Percentiles rank a stretch among this genome's conserved stretches.
Evolutionary conservation across 2,113 vertebrate genomes (phyloP).

Genomic region (Myxocyprinus asiaticus): DNA sequence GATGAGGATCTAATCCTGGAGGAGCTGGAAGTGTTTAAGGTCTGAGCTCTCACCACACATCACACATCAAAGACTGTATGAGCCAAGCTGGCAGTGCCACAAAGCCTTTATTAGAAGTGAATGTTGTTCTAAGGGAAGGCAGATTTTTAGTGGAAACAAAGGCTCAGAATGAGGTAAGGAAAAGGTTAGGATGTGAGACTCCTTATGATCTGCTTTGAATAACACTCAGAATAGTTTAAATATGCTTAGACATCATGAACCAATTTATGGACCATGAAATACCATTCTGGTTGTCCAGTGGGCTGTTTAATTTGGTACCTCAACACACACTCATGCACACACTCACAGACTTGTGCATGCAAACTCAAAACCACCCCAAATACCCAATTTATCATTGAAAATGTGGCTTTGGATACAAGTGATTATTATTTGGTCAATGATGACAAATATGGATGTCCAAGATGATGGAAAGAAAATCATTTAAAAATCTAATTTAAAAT

Average conservation of each 20-base stretch:
- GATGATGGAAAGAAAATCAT: not conserved
- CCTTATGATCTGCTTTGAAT: conserved; percentile 6
- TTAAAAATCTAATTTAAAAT: not conserved
- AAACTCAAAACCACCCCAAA: not conserved
- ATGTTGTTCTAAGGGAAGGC: not conserved
- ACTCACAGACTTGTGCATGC: not conserved
- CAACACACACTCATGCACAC: not conserved
- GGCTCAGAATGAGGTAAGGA: conserved; percentile 4
- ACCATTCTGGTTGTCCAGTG: not conserved
- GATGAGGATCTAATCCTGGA: conserved; percentile 94
- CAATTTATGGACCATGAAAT: not conserved
- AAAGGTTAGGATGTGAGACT: not conserved
- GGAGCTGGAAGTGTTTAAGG: conserved; percentile 97
- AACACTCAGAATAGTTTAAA: not conserved
- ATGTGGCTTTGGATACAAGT: not conserved
- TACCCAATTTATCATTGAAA: not conserved
- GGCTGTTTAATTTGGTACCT: conserved; percentile 17
- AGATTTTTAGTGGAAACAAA: conserved; percentile 9
- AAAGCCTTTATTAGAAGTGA: conserved; percentile 1
- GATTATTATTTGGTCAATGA: not conserved
- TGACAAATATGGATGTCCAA: not conserved
- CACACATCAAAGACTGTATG: conserved; percentile 34
- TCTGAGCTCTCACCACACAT: conserved; percentile 62
- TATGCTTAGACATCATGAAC: not conserved
- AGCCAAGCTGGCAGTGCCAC: conserved; percentile 33